These are phyloP conservation scores for Euzetes globulus DNA, from an alignment of 2,888 invertebrate species.

Conservation along the genomic window DNA sequence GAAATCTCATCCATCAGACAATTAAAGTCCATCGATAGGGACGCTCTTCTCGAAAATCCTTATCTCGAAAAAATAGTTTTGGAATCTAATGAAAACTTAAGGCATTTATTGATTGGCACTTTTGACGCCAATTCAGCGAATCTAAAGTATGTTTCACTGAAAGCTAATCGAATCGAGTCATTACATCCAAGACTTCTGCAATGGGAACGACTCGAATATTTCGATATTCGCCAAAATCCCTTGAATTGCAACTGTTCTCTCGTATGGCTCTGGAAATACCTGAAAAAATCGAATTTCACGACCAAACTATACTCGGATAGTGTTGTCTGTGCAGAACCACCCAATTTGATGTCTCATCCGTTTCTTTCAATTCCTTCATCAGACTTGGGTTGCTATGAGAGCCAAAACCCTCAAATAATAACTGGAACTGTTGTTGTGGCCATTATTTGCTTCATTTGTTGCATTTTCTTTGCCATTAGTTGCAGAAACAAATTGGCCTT, in stretches of 20 bases:
- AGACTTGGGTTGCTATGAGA: conserved; percentile 39
- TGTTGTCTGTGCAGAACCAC: conserved; percentile 39
- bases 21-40: conserved; percentile 34
- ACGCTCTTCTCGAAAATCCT: conserved; percentile 38
- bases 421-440: conserved; percentile 14
- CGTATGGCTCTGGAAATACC: conserved; percentile 58
- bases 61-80: conserved; percentile 38
- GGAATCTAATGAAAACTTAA: conserved; percentile 39
- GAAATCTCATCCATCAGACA: conserved; percentile 14
- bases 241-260: conserved; percentile 77
- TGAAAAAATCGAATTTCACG: conserved; percentile 37
- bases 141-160: conserved; percentile 38
- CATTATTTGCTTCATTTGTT: conserved; percentile 23
- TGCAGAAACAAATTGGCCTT: conserved; percentile 15
- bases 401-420: conserved; percentile 33
- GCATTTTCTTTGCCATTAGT: conserved; percentile 11
- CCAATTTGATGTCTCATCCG: conserved; percentile 34
- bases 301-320: conserved; percentile 33
- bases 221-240: conserved; percentile 73
- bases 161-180: conserved; percentile 39
- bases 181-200: conserved; percentile 36
- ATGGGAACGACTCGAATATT: conserved; percentile 62
- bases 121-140: conserved; percentile 35
- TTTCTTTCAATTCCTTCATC: conserved; percentile 37
- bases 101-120: conserved; percentile 37